A percentile compares a stretch with the other conserved stretches of the same genome.
These are phyloP conservation scores for Sebastes minor DNA, from an alignment of 2,797 vertebrate species.

Conservation along the genomic window DNA sequence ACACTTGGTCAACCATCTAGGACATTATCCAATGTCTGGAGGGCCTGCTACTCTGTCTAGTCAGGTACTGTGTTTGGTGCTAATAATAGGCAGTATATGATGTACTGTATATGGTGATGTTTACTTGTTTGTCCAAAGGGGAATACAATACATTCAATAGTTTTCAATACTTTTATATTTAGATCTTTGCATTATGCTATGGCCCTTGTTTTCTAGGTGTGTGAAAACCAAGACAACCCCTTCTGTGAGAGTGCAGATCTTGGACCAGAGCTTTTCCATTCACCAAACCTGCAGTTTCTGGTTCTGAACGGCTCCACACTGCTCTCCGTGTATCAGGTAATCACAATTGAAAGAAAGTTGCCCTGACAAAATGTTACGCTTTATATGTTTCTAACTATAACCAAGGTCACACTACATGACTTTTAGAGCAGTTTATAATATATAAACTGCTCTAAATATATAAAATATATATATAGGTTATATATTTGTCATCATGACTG, in stretches of 20 bases:
- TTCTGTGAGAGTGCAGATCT: conserved; percentile 94
- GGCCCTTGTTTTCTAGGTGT: conserved; percentile 78
- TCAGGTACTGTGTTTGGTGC: conserved; percentile 74
- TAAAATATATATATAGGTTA: no score
- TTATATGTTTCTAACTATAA: not conserved
- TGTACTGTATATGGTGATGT: not conserved
- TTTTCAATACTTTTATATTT: not conserved
- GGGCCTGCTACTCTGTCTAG: conserved; percentile 97
- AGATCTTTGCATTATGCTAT: not conserved
- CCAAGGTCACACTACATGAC: no score
- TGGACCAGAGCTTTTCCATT: conserved; percentile 96
- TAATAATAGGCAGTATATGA: not conserved
- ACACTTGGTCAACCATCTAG: conserved; percentile 96
- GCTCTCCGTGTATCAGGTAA: conserved; percentile 86
- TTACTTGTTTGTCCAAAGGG: not conserved
- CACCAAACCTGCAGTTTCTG: conserved; percentile 97
- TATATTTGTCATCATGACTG: not conserved
- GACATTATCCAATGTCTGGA: conserved; percentile 97
- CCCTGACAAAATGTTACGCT: fast-evolving
- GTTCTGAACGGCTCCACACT: conserved; percentile 94
- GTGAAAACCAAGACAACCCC: conserved; percentile 98
- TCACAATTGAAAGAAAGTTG: not conserved
- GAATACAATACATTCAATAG: not conserved
- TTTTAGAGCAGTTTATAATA: no score
- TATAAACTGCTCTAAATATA: not conserved